Conservation (phyloP, 2,797 vertebrate species). For the Onychomys torridus region DNA sequence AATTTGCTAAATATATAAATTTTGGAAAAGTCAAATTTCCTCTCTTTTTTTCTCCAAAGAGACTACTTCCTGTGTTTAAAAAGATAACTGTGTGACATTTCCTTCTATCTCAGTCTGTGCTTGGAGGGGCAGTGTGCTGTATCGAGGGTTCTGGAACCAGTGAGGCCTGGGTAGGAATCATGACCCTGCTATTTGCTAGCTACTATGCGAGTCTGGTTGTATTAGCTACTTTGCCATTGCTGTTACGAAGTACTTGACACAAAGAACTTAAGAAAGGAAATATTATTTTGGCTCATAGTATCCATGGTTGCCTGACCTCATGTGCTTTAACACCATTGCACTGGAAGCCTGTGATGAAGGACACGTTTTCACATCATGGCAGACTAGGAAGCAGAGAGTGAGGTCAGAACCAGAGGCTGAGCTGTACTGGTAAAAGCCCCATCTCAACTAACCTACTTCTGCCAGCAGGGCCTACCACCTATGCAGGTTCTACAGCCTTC, state of each 20-base stretch:
- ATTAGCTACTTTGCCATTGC: neutral
- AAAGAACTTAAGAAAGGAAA: neutral
- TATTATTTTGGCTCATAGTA: neutral
- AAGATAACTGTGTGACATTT: neutral
- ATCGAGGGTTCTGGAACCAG: neutral
- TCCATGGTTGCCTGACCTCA: neutral
- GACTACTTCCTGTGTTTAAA: neutral
- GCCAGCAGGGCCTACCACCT: too few relatives aligned
- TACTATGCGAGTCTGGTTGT: neutral
- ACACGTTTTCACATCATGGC: neutral
- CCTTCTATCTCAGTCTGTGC: neutral
- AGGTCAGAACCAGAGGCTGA: neutral
- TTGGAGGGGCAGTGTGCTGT: neutral
- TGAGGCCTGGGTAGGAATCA: neutral
- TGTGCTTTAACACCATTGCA: neutral
- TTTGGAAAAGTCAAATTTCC: conserved; percentile 27
- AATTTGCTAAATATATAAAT: conserved; percentile 42
- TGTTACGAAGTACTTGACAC: neutral
- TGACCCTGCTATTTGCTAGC: neutral
- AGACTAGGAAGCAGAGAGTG: neutral
- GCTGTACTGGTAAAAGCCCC: neutral
- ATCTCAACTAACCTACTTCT: neutral
- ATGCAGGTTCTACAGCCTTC: neutral
- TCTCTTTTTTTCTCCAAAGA: neutral
- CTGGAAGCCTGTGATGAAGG: neutral